Conservation (phyloP, 2,113 vertebrate genomes). For the Lathamus discolor region DNA sequence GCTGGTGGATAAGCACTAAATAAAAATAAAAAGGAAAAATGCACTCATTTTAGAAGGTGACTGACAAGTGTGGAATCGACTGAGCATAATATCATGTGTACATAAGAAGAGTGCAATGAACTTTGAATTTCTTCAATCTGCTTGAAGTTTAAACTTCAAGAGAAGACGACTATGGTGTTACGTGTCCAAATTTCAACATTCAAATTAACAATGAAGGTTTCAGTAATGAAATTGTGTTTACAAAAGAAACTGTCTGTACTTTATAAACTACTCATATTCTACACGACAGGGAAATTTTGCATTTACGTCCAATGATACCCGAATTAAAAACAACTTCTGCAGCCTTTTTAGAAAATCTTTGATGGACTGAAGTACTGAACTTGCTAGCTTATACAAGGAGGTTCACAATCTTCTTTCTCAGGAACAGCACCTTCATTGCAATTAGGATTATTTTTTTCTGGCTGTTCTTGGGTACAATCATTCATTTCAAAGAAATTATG, state of each 20-base stretch:
- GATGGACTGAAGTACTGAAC: neutral
- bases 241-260: neutral
- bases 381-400: neutral
- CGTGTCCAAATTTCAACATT: neutral
- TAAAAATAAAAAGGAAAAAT: neutral
- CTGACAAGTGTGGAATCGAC: neutral
- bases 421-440: neutral
- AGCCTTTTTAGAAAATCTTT: neutral
- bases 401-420: neutral
- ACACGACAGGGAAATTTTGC: neutral
- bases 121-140: neutral
- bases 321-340: neutral
- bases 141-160: neutral
- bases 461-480: neutral
- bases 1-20: neutral
- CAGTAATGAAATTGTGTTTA: neutral
- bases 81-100: neutral
- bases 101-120: neutral
- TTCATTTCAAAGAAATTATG: neutral
- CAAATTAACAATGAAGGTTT: neutral
- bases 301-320: neutral
- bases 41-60: neutral
- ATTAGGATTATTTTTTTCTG: neutral
- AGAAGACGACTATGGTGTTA: neutral
- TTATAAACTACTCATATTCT: neutral